phyloP scores from a whole-genome alignment of 1,140 invertebrate species.

The Cyphomyrmex costatus region DNA sequence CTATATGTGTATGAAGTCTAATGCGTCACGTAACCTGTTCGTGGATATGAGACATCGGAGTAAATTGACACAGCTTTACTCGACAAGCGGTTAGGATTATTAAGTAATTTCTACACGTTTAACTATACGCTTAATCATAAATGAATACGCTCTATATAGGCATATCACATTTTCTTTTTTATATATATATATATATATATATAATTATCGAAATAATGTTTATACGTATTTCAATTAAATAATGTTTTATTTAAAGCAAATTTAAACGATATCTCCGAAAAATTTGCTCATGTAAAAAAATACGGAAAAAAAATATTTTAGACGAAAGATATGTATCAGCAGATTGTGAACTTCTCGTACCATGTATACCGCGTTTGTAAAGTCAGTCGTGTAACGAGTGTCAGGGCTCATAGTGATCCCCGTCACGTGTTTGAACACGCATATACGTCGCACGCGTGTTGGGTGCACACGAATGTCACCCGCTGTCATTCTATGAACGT shows the following conservation, averaged over 20 bases:
- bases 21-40: conserved; percentile 35
- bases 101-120: conserved; percentile 64
- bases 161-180: neutral
- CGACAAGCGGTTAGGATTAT: conserved; percentile 66
- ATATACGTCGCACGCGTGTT: conserved; percentile 33
- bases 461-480: conserved; percentile 15
- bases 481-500: conserved; percentile 16
- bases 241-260: neutral
- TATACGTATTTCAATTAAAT: neutral
- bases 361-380: conserved; percentile 53
- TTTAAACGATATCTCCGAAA: neutral
- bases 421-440: conserved; percentile 54
- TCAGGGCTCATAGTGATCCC: conserved; percentile 51
- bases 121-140: conserved; percentile 34
- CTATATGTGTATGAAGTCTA: conserved; percentile 41
- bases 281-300: neutral
- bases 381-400: conserved; percentile 51
- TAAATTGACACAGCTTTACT: conserved; percentile 72
- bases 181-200: no score
- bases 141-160: neutral
- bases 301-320: neutral
- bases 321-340: conserved; percentile 9
- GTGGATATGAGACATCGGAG: conserved; percentile 66
- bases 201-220: neutral
- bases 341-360: conserved; percentile 48